Evolutionary conservation across 2,797 vertebrate genomes (phyloP).

Genomic region (Propithecus deckenii): DNA sequence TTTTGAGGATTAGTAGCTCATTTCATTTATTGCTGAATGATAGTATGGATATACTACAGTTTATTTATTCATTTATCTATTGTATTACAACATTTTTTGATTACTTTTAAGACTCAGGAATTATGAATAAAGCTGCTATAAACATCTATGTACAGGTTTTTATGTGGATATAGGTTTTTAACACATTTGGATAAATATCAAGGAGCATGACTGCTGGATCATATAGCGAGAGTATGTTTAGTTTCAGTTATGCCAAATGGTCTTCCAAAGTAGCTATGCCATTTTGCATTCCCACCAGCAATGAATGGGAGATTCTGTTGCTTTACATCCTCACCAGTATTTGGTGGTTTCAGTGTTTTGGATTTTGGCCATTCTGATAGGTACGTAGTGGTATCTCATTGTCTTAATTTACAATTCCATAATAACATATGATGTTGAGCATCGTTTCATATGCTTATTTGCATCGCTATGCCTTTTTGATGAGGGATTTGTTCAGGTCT

Average conservation of each 20-base stretch:
- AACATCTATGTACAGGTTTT: not conserved
- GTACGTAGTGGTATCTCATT: not conserved
- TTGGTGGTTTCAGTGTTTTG: not conserved
- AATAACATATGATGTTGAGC: not conserved
- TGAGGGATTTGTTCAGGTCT: not conserved
- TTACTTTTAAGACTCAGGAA: not conserved
- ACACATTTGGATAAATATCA: not conserved
- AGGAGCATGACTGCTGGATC: not conserved
- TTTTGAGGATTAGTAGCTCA: not conserved
- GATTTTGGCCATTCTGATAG: not conserved
- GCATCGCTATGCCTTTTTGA: not conserved
- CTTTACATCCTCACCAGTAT: not conserved
- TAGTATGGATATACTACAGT: not conserved
- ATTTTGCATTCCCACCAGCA: not conserved
- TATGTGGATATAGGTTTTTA: not conserved
- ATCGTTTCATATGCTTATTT: not conserved
- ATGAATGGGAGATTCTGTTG: not conserved
- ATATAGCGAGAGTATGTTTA: not conserved
- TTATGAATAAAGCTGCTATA: not conserved
- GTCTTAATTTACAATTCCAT: not conserved
- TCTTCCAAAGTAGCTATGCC: not conserved
- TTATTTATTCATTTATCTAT: not conserved
- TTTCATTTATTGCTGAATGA: not conserved
- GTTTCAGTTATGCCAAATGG: not conserved
- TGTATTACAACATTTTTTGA: not conserved